Evolutionary conservation across 2,888 invertebrate genomes (phyloP), one percentile per base, ranked within the genome.

Genomic region (Lepidocyrtinus sp.): DNA sequence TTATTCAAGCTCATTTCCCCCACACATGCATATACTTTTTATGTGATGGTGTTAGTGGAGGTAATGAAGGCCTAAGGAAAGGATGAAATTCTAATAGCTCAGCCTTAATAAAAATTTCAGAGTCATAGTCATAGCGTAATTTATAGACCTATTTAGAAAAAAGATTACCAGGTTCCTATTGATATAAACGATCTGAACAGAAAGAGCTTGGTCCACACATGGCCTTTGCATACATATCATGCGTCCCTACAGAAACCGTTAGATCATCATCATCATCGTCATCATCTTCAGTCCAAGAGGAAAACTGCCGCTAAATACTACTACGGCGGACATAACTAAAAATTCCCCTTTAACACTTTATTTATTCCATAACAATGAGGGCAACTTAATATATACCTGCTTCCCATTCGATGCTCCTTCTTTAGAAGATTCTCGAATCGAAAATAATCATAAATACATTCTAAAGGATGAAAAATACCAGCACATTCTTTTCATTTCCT

Each of bases 201-300:
- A 24, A 24, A 24, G n/a, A 27, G 59, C 55, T 1, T 70, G 61
- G 50, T 50, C 45, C 25, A 17, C 71, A 45, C 36, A 36, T 7
- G 5, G 12, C 36, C 5, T 36, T 36, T 36, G 36, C 36, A 36
- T 12, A 7, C 36, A 36, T 7, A 36, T 62, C 45, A 5, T 19
- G 69, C 46, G 46, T 63, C 75, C 24, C n/a, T 26, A 24, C 19
- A 64, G n/a, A 75, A 70, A 76, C 75, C 75, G 75, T 76, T 76
- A 76, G 63, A 19, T 45, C 24, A 75, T 69, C 67, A 45, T 75
- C 75, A 75, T 76, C 70, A 45, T 46, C 70, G 24, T 69, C 74
- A 74, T 2, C 65, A 45, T 64, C 25, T 9, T 1, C n/a, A n/a
- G n/a, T n/a, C n/a, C n/a, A n/a, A n/a, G n/a, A n/a, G n/a, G 21